Evolutionary conservation across 2,888 invertebrate species (phyloP), one percentile per base, ranked within the genome.

Genomic region (Tachystola acroxantha): DNA sequence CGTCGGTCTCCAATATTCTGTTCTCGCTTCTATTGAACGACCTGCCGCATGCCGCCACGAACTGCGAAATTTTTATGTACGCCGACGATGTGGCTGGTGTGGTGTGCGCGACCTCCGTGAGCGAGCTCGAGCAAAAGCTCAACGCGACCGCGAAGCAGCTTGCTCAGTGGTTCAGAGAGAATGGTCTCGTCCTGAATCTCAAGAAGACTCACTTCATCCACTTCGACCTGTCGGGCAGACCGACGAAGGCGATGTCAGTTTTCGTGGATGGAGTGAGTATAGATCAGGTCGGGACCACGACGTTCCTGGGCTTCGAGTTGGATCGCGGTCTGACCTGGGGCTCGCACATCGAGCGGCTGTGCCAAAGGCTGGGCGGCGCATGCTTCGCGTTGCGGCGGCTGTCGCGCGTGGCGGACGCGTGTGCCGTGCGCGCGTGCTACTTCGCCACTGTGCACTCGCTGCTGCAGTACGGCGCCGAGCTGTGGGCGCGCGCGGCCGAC

Each of bases 51-150:
- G 22, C 38, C 1, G 20, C 30, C 1, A 3, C 7, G 1, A n/a
- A 0, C 1, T 31, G 13, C 1, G 36, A 42, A 1, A 11, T 34
- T 1, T 28, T 24, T 0, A 38, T 42, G 36, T 39, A 42, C 10
- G 39, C 42, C 2, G 42, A 38, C 10, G 42, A 38, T 10, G 38
- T 42, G 1, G 33, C 33, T 1, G 35, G 7, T 2, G 25, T 40
- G 5, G 19, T 35, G 3, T 13, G 14, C 4, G 37, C 7, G 1
- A 2, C 20, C 3, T n/a, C 4, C 0, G 1, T 30, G 7, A 14
- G 13, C 9, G 3, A 2, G 7, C 19, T 40, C 7, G 36, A 40
- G 29, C 9, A 2, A 5, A 14, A 13, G 1, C 19, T 36, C 10
- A 40, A 34, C n/a, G 6, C 2, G 2, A 10, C 16, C 1, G 26